phyloP scores from a whole-genome alignment of 2,888 invertebrate genomes.

The Eurytoma adleriae region DNA sequence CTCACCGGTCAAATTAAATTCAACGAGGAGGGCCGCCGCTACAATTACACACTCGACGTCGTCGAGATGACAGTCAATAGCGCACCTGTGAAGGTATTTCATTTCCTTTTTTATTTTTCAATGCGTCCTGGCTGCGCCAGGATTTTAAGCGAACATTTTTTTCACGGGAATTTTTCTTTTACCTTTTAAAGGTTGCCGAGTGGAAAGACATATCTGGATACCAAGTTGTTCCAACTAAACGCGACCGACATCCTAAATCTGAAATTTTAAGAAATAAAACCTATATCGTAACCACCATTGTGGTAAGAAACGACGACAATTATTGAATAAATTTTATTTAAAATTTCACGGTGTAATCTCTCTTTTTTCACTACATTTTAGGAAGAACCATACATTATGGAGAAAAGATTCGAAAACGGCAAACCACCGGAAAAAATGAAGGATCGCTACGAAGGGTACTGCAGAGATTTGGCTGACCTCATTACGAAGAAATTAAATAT shows the following conservation, averaged over 20 bases:
- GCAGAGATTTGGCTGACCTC: slow-evolving; percentile 92
- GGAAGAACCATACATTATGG: slow-evolving; percentile 94
- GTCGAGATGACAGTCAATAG: slow-evolving; percentile 96
- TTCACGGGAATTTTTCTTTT: neutral
- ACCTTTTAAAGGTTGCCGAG: slow-evolving; percentile 83
- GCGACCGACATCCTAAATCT: slow-evolving; percentile 83
- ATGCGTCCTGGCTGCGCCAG: no score
- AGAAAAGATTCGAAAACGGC: slow-evolving; percentile 82
- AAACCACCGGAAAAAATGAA: slow-evolving; percentile 80
- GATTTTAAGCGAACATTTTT: neutral
- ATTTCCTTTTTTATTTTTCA: slow-evolving; percentile 17
- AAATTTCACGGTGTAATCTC: slow-evolving; percentile 20
- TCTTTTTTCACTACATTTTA: slow-evolving; percentile 67
- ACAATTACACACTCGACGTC: slow-evolving; percentile 92
- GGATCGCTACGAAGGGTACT: slow-evolving; percentile 92
- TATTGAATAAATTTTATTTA: neutral
- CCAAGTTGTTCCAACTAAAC: slow-evolving; percentile 85
- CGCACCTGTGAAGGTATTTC: slow-evolving; percentile 88
- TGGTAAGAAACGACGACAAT: slow-evolving; percentile 77
- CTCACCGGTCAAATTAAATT: slow-evolving; percentile 94
- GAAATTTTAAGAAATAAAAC: slow-evolving; percentile 90
- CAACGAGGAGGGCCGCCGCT: slow-evolving; percentile 91
- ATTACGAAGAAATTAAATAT: slow-evolving; percentile 89
- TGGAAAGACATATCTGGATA: slow-evolving; percentile 91
- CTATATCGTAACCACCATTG: slow-evolving; percentile 90